Base-by-base conservation (phyloP, 2,888 invertebrate species). In the Drosophila greeni region DNA sequence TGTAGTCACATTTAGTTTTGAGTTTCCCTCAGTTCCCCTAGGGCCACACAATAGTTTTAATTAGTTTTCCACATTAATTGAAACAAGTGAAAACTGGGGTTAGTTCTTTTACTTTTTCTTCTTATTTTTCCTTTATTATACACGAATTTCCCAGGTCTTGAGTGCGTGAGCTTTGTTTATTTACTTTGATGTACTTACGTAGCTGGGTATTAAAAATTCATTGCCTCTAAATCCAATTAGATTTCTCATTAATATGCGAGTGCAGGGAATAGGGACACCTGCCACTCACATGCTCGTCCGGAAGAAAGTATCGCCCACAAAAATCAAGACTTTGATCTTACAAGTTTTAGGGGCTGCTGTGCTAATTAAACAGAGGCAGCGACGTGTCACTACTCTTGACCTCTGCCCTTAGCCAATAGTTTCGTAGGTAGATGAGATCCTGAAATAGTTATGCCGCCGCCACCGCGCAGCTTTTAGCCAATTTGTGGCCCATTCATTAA, bases 221-320 rank as follows among this genome's bases (percentile, higher is more conserved):
- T 80, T 73, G 70, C 79, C 62, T 70, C 59, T 53, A 74, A 81
- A 83, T 74, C 80, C 82, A 80, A 84, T 80, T 80, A 80, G 81
- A 82, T 82, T 80, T 75, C 82, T 67, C 72, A 80, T 80, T 80
- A 83, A 68, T 73, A 75, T 75, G 69, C 70, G 61, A 80, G 68
- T 74, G 43, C 52, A 39, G 59, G 62, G 66, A 72, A 43, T 33
- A 65, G 24, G 53, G 34, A 75, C 78, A 70, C 37, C 58, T 60
- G 59, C 29, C 18, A 2, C 29, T 18, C 37, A 39, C n/a, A 75
- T 42, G 34, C 23, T 31, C 31, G 65, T 47, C 45, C 51, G 20
- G n/a, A 40, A 48, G 16, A 51, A 31, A 16, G 34, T 37, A 33
- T 24, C 33, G 51, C 26, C 29, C 29, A 36, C 29, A 18, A 42